These are phyloP conservation scores for Harpagus bidentatus DNA, from an alignment of 2,113 vertebrate genomes.

Conservation along the genomic window DNA sequence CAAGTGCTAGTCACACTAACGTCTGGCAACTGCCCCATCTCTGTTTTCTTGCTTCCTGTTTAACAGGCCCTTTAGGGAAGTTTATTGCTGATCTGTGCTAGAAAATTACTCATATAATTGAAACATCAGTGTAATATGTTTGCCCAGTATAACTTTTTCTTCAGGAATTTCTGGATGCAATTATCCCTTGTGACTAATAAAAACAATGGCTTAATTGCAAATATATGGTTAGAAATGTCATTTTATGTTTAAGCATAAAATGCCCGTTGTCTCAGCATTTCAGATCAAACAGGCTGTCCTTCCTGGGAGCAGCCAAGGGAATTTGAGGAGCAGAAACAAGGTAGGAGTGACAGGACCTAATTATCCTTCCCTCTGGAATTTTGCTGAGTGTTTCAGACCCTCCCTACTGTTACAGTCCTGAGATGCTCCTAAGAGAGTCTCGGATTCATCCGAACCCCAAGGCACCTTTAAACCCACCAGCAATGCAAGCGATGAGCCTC, in stretches of 20 bases:
- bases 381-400: neutral
- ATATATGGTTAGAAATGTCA: constrained; percentile 43
- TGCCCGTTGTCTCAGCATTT: constrained; percentile 16
- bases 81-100: constrained; percentile 40
- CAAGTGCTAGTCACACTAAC: neutral
- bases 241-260: constrained; percentile 51
- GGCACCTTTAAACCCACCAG: neutral
- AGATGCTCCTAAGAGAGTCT: neutral
- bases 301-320: neutral
- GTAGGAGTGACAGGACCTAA: neutral
- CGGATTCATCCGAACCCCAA: neutral
- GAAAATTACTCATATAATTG: constrained; percentile 14
- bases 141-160: neutral
- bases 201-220: constrained; percentile 59
- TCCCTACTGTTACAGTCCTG: neutral
- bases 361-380: neutral
- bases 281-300: constrained; percentile 15
- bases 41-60: constrained; percentile 2
- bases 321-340: neutral
- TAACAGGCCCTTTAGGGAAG: constrained; percentile 24
- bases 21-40: neutral
- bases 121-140: neutral
- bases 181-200: constrained; percentile 68
- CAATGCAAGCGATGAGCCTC: neutral
- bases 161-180: constrained; percentile 63